Conservation (phyloP, 2,797 vertebrate genomes). For the Cyclopterus lumpus region DNA sequence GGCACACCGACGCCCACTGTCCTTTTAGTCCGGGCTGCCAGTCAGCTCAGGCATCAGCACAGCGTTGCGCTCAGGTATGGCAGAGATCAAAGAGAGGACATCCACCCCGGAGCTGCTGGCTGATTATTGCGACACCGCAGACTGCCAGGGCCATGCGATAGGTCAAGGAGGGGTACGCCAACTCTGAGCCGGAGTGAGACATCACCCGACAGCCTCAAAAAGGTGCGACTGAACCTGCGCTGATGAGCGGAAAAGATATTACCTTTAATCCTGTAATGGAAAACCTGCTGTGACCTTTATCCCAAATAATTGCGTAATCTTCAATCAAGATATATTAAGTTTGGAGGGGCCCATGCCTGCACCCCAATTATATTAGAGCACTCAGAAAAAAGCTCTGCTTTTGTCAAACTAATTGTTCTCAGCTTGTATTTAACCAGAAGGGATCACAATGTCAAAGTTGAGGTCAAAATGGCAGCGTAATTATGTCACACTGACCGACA, state of each 20-base stretch:
- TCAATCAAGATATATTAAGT: conserved; percentile 12
- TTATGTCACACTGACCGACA: background rate
- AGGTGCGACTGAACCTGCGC: conserved; percentile 14
- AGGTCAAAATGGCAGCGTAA: background rate
- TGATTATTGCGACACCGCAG: conserved; percentile 45
- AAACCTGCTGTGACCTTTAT: background rate
- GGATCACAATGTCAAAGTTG: conserved; percentile 2
- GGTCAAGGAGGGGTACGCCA: conserved; percentile 16
- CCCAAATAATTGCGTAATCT: background rate
- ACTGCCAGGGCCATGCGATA: conserved; percentile 47
- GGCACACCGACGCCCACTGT: conserved; percentile 22
- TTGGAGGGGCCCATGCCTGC: no score
- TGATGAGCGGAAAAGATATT: background rate
- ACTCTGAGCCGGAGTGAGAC: conserved; percentile 33
- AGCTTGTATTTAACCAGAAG: background rate
- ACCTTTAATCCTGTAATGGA: background rate
- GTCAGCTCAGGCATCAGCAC: conserved; percentile 24
- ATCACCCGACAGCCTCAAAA: conserved; percentile 37
- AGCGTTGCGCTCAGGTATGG: conserved; percentile 24
- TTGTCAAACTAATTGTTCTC: background rate
- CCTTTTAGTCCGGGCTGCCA: conserved; percentile 39
- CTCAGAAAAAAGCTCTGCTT: no score
- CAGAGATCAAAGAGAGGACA: conserved; percentile 56
- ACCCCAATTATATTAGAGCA: no score
- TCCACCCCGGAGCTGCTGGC: conserved; percentile 18